Evolutionary conservation across 2,888 invertebrate species (phyloP).

Genomic region (Ophion costatus): DNA sequence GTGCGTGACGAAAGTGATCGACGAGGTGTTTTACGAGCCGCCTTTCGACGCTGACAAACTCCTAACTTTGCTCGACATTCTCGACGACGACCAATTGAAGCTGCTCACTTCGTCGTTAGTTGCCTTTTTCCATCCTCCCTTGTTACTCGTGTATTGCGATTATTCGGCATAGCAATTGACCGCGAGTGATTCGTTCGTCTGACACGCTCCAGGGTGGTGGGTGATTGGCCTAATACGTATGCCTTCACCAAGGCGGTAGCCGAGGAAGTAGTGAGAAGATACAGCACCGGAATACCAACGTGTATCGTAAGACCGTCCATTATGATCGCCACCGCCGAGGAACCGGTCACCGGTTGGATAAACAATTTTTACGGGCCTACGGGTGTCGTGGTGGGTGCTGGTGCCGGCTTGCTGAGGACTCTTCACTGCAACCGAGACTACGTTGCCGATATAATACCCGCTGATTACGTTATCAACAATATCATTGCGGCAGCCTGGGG

Average conservation of each 20-base stretch:
- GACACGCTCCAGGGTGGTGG: conserved; percentile 82
- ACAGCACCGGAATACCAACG: conserved; percentile 86
- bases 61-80: conserved; percentile 74
- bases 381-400: conserved; percentile 84
- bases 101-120: conserved; percentile 76
- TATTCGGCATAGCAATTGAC: background rate
- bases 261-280: conserved; percentile 86
- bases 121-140: background rate
- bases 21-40: conserved; percentile 78
- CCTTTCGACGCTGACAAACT: conserved; percentile 76
- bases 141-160: background rate
- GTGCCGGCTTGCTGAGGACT: conserved; percentile 87
- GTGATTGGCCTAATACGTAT: conserved; percentile 89
- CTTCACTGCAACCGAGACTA: conserved; percentile 85
- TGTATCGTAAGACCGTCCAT: conserved; percentile 89
- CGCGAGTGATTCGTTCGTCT: background rate
- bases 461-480: conserved; percentile 87
- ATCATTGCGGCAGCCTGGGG: conserved; percentile 87
- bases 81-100: conserved; percentile 76
- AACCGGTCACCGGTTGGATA: conserved; percentile 87
- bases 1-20: conserved; percentile 75
- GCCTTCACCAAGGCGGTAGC: conserved; percentile 90
- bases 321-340: conserved; percentile 82
- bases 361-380: conserved; percentile 90
- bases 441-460: conserved; percentile 88